phyloP scores from a whole-genome alignment of 2,888 invertebrate species.

The Octonoba sinensis region DNA sequence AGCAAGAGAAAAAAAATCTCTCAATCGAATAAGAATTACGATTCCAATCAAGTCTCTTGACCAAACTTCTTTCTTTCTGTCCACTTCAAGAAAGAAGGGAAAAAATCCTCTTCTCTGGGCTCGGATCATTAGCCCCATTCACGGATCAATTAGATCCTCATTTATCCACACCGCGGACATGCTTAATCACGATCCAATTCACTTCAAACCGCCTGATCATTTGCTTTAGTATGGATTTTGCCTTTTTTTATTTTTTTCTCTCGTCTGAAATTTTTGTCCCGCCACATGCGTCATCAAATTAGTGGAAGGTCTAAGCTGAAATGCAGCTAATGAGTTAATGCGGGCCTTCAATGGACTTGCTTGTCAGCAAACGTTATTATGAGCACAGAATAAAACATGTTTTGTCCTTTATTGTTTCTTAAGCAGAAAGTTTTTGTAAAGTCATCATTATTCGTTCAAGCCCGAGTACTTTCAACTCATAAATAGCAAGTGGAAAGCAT shows the following conservation, averaged over 20 bases:
- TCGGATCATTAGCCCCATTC: constrained; percentile 57
- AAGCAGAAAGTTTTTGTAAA: no score
- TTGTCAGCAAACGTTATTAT: no score
- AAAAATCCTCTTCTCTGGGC: constrained; percentile 24
- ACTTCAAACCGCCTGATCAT: constrained; percentile 32
- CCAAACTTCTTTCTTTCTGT: constrained; percentile 31
- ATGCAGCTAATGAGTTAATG: constrained; percentile 5
- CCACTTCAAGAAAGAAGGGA: constrained; percentile 30
- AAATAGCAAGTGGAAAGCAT: no score
- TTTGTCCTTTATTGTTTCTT: no score
- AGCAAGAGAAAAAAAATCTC: constrained; percentile 2
- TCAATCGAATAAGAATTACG: constrained; percentile 51
- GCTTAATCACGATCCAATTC: constrained; percentile 45
- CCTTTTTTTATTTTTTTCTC: neutral
- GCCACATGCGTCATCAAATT: constrained; percentile 16
- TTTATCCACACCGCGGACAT: constrained; percentile 45
- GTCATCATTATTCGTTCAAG: no score
- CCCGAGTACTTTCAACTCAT: no score
- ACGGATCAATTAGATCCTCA: constrained; percentile 60
- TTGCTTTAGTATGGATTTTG: constrained; percentile 23
- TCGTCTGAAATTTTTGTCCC: constrained; percentile 1
- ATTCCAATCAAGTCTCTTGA: constrained; percentile 57
- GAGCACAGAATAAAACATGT: no score
- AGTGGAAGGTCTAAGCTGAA: constrained; percentile 5
- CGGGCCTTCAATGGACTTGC: no score